Evolutionary conservation across 2,797 vertebrate genomes (phyloP), one percentile per base, ranked within the genome.

Genomic region (Sebastes steindachneri): DNA sequence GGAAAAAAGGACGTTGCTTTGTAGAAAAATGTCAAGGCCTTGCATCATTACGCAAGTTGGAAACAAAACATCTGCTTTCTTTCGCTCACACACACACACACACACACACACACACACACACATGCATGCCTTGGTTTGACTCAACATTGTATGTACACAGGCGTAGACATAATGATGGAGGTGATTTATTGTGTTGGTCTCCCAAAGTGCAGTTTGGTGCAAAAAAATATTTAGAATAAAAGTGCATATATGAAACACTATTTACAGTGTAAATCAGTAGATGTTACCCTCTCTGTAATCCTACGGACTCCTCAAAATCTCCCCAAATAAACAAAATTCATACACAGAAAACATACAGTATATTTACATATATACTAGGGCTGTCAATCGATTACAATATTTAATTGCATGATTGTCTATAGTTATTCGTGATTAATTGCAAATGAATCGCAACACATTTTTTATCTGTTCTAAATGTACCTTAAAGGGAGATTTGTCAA

Each of bases 1-100:
- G 33, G 53, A 67, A 66, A 19, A 48, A 63, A 58, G 14, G 59
- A 68, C 21, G 33, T 29, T 48, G 23, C 15, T 48, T 66, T 71
- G 73, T 37, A 45, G 28, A 68, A 75, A 75, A 48, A 48, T 69
- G 55, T 76, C 73, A 81, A 72, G 65, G 66, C 57, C 55, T 88
- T 72, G 58, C 59, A 54, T 78, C 77, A 80, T 79, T 45, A 28
- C 8, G 12, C 3, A n/a, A 60, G 19, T 41, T 74, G 33, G 23
- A 67, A 63, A 53, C 11, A 1, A 65, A 77, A 64, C 33, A 25
- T 4, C 3, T 19, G 25, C 19, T 9, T 17, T 51, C 12, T 57
- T 54, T 45, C 3, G 2, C n/a, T 29, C 17, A 1, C 55, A 2
- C 17, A 45, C 41, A 45, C 37, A 15, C 37, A 41, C 37, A 37